Base-by-base conservation (phyloP, 2,888 invertebrate genomes). In the Caenorhabditis doughertyi region DNA sequence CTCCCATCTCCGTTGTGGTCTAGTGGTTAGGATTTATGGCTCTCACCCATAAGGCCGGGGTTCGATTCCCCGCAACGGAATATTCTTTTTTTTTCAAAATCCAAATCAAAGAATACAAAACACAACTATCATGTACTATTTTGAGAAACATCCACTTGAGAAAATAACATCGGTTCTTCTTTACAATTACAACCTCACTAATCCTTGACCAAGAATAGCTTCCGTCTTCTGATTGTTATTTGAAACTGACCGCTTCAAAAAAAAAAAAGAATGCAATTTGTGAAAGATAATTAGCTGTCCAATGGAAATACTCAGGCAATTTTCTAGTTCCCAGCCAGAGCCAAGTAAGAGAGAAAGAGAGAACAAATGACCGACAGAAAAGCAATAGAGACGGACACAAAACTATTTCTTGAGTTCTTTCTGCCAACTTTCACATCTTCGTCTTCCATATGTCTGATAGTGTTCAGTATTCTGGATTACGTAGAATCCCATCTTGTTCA, bases 1-100 rank as follows among this genome's bases (percentile, higher is more conserved):
- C n/a, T n/a, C n/a, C n/a, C 55, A 62, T 62, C 77, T 80, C 80
- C 80, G 80, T 80, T 80, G 81, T 74, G 81, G 74, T 81, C 74
- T 81, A 84, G 84, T 84, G 84, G 84, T 84, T 84, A 84, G 84
- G 84, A 84, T 84, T 84, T 84, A 79, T 84, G 84, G 84, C 84
- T 84, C 82, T 84, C 84, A 84, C 84, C 84, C 84, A 84, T 79
- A 84, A 82, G 84, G 84, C 84, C 84, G 83, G 86, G 84, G 86
- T 86, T 86, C 86, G 86, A 86, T 86, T 86, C 86, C 86, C 86
- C 83, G 86, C 86, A 86, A 84, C 86, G 86, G 86, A 86, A 84
- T 35, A 62, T 18, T 21, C 11, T 55, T 53, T 70, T 55, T 55
- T 27, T 35, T 35, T 35, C 35, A 35, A 35, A 5, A 5, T 9